Evolutionary conservation across 2,113 vertebrate genomes (phyloP), one percentile per base, ranked within the genome.

Genomic region (Aspidoscelis tigris): DNA sequence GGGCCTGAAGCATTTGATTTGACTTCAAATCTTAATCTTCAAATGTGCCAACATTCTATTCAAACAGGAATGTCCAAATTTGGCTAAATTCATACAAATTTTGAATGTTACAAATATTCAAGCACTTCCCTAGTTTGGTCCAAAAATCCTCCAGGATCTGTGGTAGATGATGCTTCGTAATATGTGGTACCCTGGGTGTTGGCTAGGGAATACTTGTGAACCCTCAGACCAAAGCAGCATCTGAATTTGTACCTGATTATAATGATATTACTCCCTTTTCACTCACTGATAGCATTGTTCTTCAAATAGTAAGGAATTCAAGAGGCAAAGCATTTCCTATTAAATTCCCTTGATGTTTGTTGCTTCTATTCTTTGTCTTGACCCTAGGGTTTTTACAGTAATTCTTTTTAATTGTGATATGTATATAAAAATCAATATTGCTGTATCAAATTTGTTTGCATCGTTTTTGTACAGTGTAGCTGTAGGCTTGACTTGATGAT

Each of bases 291-390:
- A 3, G 2, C 50, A n/a, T 33, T 58, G 4, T 5, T 47, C 4
- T 80, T 88, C 71, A 71, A 69, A n/a, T 72, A 79, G 73, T 61
- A 14, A 86, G 83, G 61, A 86, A 86, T 14, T 72, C 5, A 55
- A 88, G 85, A 73, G 8, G 0, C n/a, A 41, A 24, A 0, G 0
- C 0, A 8, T 0, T 50, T 86, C 86, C 22, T 61, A 21, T 70
- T 79, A 26, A 81, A 18, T 80, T 24, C 73, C 72, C 90, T 89
- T 89, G 72, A 90, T 86, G 81, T 76, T 11, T 71, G 58, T 88
- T 89, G 81, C 55, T 2, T 8, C 86, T 18, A 9, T 61, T 69
- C 44, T 75, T 11, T 75, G 76, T 64, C 26, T 3, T 5, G 2
- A 76, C 88, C 64, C 69, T 5, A 24, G 64, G 47, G 53, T 84